Evolutionary conservation across 2,797 vertebrate genomes (phyloP).

Genomic region (Acanthurus leucopareius): DNA sequence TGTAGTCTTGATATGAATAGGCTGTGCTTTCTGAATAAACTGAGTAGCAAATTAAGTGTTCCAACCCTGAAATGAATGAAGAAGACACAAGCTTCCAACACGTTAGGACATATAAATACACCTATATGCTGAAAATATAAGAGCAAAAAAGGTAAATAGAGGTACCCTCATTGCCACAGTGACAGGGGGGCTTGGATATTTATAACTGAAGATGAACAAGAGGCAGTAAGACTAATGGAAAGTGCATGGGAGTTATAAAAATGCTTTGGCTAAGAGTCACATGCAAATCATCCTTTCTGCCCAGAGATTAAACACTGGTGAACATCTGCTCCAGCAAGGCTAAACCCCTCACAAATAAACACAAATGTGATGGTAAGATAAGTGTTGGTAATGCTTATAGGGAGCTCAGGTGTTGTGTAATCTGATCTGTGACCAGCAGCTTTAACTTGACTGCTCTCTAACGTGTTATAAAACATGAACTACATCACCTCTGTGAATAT

Average conservation of each 20-base stretch:
- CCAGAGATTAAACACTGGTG: constrained; percentile 18
- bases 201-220: constrained; percentile 23
- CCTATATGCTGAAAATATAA: neutral
- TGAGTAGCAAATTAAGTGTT: constrained; percentile 29
- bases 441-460: neutral
- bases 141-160: constrained; percentile 13
- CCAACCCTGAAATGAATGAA: constrained; percentile 38
- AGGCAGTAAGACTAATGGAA: constrained; percentile 33
- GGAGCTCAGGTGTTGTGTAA: constrained; percentile 11
- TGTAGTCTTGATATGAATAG: constrained; percentile 27
- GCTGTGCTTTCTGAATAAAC: constrained; percentile 26
- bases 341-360: constrained; percentile 1
- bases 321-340: constrained; percentile 42
- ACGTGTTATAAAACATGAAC: neutral
- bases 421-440: constrained; percentile 17
- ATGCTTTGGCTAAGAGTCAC: constrained; percentile 40
- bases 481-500: neutral
- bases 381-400: neutral
- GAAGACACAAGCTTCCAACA: constrained; percentile 7
- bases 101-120: neutral
- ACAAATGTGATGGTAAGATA: neutral
- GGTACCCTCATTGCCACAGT: neutral
- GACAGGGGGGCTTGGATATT: constrained; percentile 5
- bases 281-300: constrained; percentile 26
- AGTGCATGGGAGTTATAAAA: constrained; percentile 33